Percentiles rank a stretch among this genome's conserved stretches.
phyloP scores from a whole-genome alignment of 2,888 invertebrate genomes.

The Serripes groenlandicus region DNA sequence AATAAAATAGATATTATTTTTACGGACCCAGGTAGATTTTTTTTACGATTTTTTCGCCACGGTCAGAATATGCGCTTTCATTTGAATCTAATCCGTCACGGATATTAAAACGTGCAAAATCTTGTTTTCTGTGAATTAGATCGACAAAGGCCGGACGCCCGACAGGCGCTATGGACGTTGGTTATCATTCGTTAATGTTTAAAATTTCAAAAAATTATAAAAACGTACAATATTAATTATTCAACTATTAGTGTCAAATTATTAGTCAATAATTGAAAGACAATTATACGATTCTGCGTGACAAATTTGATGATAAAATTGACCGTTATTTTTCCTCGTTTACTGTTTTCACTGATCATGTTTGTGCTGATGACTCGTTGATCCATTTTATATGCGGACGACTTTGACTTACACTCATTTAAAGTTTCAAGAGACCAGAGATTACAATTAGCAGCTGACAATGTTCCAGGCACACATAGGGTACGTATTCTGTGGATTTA shows the following conservation, averaged over 20 bases:
- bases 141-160: neutral
- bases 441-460: neutral
- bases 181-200: neutral
- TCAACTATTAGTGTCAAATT: neutral
- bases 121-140: conserved; percentile 29
- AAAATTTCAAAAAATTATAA: neutral
- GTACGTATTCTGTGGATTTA: conserved; percentile 29
- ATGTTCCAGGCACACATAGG: conserved; percentile 56
- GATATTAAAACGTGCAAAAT: conserved; percentile 43
- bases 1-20: conserved; percentile 62
- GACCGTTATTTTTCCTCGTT: no score
- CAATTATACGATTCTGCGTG: no score
- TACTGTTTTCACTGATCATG: no score
- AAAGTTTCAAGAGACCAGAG: neutral
- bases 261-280: no score
- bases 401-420: no score
- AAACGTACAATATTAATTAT: neutral
- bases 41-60: neutral
- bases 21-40: conserved; percentile 5
- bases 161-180: neutral
- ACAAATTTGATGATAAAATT: no score
- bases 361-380: no score
- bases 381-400: no score
- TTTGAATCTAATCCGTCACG: conserved; percentile 12
- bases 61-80: conserved; percentile 10